These are phyloP conservation scores for Polypterus bichir DNA, from an alignment of 2,113 vertebrate species.

Conservation along the genomic window DNA sequence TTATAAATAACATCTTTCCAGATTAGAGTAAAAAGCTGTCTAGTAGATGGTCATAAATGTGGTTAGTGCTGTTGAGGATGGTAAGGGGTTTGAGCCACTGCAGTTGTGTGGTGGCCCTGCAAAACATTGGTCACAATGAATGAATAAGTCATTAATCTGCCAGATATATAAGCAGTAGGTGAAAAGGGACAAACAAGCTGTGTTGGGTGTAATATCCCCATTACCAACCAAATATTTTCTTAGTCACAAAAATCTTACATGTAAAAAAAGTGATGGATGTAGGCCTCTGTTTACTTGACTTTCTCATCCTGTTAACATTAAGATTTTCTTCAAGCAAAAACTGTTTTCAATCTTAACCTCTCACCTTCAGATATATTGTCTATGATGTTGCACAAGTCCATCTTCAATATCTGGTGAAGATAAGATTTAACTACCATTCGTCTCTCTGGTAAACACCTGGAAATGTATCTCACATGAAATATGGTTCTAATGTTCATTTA, in stretches of 20 bases:
- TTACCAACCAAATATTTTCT: background rate
- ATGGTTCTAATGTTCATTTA: too few species aligned
- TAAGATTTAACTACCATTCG: constrained; percentile 90
- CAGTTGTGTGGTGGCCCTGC: too few species aligned
- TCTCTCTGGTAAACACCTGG: constrained; percentile 71
- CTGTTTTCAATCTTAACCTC: constrained; percentile 45
- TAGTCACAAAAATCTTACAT: background rate
- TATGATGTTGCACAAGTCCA: constrained; percentile 91
- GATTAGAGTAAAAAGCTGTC: too few species aligned
- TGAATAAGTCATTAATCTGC: too few species aligned
- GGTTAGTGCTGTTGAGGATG: too few species aligned
- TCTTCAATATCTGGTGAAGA: constrained; percentile 91
- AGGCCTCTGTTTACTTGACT: background rate
- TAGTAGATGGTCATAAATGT: too few species aligned
- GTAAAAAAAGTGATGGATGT: background rate
- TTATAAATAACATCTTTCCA: too few species aligned
- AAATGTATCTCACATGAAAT: too few species aligned
- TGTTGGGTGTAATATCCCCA: background rate
- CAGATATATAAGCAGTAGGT: background rate
- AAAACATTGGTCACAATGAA: too few species aligned
- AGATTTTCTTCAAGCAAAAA: background rate
- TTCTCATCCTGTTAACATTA: background rate
- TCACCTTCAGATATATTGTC: constrained; percentile 76
- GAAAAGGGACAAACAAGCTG: background rate
- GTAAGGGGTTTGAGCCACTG: too few species aligned